These are phyloP conservation scores for Garra rufa DNA, from an alignment of 2,113 vertebrate species.

Conservation along the genomic window DNA sequence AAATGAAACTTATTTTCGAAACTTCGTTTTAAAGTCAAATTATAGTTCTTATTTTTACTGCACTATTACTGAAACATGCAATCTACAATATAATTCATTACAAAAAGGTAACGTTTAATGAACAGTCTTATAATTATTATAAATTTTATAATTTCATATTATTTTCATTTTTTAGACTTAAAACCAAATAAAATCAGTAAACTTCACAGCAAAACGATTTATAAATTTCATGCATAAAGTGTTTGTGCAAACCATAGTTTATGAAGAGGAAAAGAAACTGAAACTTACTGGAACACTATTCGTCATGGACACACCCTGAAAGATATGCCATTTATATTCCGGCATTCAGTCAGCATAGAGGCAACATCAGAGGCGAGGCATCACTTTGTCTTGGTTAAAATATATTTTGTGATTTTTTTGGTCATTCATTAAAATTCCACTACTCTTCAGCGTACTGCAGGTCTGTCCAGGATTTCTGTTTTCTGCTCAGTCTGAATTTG, in stretches of 20 bases:
- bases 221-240: not conserved
- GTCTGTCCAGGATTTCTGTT: not conserved
- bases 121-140: too few species aligned
- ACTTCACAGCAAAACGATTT: not conserved
- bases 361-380: not conserved
- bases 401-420: not conserved
- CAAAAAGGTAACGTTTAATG: too few species aligned
- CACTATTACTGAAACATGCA: not conserved
- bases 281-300: not conserved
- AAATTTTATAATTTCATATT: not conserved
- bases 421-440: not conserved
- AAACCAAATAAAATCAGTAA: not conserved
- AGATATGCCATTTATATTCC: not conserved
- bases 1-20: too few species aligned
- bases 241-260: not conserved
- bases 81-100: not conserved
- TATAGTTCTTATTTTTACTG: not conserved
- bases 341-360: not conserved
- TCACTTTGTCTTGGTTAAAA: not conserved
- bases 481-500: not conserved
- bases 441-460: not conserved
- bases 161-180: not conserved
- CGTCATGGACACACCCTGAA: not conserved
- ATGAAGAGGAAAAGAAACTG: not conserved
- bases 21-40: too few species aligned